A percentile compares a stretch with the other conserved stretches of the same genome.
Conservation (phyloP, 64 coral and sea anemone genomes). For the Cladopsammia gracilis region DNA sequence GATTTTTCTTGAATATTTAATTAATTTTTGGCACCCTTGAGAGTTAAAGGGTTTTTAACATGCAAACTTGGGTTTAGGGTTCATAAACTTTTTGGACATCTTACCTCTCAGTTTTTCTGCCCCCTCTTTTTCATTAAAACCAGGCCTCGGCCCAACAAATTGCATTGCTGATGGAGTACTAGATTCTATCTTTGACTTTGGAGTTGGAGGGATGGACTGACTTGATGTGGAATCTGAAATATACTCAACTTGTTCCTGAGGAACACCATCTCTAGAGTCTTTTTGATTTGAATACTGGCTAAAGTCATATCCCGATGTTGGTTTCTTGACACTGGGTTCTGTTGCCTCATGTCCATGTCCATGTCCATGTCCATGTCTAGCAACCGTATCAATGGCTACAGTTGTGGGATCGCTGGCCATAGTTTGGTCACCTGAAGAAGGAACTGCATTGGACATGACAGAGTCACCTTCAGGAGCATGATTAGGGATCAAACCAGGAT, state of each 20-base stretch:
- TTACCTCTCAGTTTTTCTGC: neutral
- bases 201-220: neutral
- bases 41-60: no score
- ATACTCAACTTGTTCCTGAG: neutral
- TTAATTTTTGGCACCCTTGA: no score
- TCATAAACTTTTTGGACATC: neutral
- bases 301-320: neutral
- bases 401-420: neutral
- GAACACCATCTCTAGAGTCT: neutral
- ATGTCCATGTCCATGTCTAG: no score
- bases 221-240: neutral
- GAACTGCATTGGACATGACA: neutral
- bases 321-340: neutral
- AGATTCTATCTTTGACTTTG: conserved; percentile 15
- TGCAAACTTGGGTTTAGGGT: no score
- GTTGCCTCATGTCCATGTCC: neutral
- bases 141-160: neutral
- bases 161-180: neutral
- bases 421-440: neutral
- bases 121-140: neutral
- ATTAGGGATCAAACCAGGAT: neutral
- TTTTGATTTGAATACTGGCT: neutral
- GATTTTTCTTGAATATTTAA: no score
- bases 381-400: no score
- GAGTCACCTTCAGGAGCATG: neutral